A percentile compares a stretch with the other conserved stretches of the same genome.
Conservation (phyloP, 92 coral and sea anemone genomes). For the Zoanthus sociatus region DNA sequence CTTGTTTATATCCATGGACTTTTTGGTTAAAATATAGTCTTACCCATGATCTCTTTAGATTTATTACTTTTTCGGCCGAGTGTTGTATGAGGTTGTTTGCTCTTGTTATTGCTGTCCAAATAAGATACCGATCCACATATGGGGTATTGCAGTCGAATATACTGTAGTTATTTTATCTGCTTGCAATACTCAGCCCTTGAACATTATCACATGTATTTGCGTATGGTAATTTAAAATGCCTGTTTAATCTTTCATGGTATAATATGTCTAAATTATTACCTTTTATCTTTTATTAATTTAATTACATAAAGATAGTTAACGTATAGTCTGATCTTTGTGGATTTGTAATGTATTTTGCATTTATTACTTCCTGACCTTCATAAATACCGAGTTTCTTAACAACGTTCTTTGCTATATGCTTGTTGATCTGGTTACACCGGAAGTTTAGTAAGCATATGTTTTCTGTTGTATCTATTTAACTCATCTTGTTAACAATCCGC, state of each 20-base stretch:
- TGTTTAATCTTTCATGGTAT: background rate
- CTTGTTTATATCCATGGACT: background rate
- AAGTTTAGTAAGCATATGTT: background rate
- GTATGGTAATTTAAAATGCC: background rate
- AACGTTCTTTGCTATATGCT: background rate
- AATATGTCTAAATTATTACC: background rate
- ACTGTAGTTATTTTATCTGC: too few species aligned
- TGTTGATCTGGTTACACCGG: background rate
- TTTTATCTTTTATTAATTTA: background rate
- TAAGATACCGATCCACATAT: too few species aligned
- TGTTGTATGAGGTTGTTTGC: too few species aligned
- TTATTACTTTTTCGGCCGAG: too few species aligned
- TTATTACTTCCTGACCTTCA: background rate
- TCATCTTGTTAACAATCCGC: background rate
- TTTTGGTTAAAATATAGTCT: conserved; percentile 9
- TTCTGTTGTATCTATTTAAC: background rate
- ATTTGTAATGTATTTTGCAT: background rate
- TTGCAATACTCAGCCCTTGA: background rate
- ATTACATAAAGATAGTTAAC: background rate
- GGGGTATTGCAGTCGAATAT: too few species aligned
- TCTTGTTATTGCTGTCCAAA: too few species aligned
- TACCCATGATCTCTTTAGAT: too few species aligned
- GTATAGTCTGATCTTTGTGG: background rate
- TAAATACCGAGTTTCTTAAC: background rate
- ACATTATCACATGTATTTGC: background rate